Evolutionary conservation across 2,888 invertebrate genomes (phyloP).

Genomic region (Oxycera nigricornis): DNA sequence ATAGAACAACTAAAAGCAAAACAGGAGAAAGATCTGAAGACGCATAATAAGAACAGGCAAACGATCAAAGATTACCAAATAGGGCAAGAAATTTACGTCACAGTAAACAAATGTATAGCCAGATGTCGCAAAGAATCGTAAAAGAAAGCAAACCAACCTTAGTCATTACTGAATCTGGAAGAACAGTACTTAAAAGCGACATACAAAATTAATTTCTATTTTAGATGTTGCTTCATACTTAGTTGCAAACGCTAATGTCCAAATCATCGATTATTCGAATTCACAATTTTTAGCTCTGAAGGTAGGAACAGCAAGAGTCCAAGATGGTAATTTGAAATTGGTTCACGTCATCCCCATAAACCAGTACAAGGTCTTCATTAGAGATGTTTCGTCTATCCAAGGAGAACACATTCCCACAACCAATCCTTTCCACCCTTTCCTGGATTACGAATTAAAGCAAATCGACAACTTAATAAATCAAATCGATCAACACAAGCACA

Average conservation of each 20-base stretch:
- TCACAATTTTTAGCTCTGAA: no score
- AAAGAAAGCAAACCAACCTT: conserved; percentile 15
- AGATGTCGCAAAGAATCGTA: conserved; percentile 19
- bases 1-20: no score
- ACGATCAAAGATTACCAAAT: no score
- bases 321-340: no score
- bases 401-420: background rate
- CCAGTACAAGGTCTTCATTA: no score
- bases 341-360: background rate
- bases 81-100: no score
- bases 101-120: no score
- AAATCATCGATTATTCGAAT: no score
- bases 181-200: conserved; percentile 22
- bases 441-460: background rate
- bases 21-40: no score
- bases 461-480: background rate
- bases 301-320: no score
- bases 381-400: background rate
- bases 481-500: background rate
- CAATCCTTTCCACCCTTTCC: background rate
- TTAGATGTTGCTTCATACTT: background rate
- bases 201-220: conserved; percentile 10
- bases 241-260: no score
- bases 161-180: conserved; percentile 27
- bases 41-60: no score